Evolutionary conservation across 2,797 vertebrate species (phyloP).

Genomic region (Arnoldichthys spilopterus): DNA sequence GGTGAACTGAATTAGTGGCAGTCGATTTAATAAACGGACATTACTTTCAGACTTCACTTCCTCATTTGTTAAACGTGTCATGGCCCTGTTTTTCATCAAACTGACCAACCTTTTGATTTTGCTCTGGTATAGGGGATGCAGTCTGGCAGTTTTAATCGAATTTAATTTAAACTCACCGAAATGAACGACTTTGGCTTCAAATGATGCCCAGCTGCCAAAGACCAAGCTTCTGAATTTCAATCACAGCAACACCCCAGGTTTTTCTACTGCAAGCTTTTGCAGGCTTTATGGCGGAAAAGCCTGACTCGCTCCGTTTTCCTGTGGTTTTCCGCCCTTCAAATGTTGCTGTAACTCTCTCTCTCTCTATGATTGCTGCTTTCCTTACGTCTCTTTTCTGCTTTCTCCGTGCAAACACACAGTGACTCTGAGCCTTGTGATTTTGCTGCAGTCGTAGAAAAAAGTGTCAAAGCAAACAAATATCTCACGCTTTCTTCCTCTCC

Average conservation of each 20-base stretch:
- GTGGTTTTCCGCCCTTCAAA: not conserved
- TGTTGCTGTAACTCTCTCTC: no score
- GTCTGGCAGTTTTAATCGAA: not conserved
- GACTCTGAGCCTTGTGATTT: conserved; percentile 17
- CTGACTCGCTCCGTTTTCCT: not conserved
- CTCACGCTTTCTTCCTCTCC: conserved; percentile 23
- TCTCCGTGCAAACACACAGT: conserved; percentile 1
- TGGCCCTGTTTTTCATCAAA: not conserved
- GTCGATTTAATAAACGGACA: not conserved
- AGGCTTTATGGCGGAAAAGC: not conserved
- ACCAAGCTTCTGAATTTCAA: conserved; percentile 2
- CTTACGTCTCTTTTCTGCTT: not conserved
- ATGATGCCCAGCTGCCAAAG: not conserved
- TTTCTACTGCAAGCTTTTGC: not conserved
- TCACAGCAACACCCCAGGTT: not conserved
- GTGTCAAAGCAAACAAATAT: conserved; percentile 42
- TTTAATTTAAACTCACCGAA: not conserved
- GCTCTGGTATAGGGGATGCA: not conserved
- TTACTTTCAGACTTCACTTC: not conserved
- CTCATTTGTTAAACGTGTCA: not conserved
- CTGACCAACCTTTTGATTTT: not conserved
- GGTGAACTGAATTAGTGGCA: not conserved
- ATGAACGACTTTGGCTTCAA: conserved; percentile 4
- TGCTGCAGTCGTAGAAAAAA: conserved; percentile 30
- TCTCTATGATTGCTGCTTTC: not conserved